phyloP scores from a whole-genome alignment of 2,113 vertebrate genomes.

The Lathamus discolor region DNA sequence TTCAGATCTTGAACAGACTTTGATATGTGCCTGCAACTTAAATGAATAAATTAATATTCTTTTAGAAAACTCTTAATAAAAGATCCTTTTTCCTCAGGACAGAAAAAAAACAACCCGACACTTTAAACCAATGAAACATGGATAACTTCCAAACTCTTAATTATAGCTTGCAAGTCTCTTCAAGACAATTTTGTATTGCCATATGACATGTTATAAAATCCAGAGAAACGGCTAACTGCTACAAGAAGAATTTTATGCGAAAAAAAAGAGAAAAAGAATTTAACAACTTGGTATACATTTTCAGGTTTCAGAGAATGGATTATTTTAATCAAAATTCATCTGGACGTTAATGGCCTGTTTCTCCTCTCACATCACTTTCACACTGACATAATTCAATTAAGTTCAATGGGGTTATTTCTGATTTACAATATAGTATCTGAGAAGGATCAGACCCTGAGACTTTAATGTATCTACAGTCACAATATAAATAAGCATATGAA shows the following conservation, averaged over 20 bases:
- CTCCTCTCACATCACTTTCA: background rate
- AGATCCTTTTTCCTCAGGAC: background rate
- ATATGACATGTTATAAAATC: background rate
- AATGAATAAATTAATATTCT: background rate
- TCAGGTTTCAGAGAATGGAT: background rate
- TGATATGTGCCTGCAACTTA: background rate
- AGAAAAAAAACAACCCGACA: background rate
- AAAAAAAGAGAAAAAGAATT: background rate
- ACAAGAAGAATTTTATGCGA: background rate
- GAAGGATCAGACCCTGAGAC: background rate
- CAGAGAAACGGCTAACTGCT: background rate
- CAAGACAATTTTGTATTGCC: background rate
- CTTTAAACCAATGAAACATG: background rate
- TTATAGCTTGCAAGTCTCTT: background rate
- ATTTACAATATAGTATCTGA: background rate
- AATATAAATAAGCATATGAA: background rate
- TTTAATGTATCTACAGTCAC: background rate
- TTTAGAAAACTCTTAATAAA: background rate
- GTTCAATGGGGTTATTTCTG: background rate
- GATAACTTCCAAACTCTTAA: background rate
- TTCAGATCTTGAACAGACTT: background rate
- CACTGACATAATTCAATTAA: background rate
- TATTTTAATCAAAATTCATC: background rate
- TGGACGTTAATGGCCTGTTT: background rate
- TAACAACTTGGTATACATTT: background rate